phyloP scores from a whole-genome alignment of 2,113 vertebrate species.

The Notarius quadriscutis region DNA sequence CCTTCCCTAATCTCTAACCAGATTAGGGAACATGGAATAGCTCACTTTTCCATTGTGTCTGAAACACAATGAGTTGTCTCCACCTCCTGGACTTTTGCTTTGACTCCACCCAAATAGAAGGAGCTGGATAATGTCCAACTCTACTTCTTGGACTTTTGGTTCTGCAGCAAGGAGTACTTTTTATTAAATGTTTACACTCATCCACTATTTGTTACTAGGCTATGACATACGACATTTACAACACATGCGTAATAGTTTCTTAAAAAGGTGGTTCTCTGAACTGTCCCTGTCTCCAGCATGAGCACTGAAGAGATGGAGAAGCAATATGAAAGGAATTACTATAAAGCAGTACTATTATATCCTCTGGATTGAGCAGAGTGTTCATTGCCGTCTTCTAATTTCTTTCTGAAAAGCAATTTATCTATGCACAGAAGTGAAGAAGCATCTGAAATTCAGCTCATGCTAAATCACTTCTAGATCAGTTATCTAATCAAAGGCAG shows the following conservation, averaged over 20 bases:
- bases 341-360: background rate
- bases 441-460: slow-evolving; percentile 8
- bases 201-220: background rate
- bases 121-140: background rate
- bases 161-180: background rate
- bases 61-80: background rate
- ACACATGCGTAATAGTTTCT: background rate
- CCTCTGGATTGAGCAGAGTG: background rate
- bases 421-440: slow-evolving; percentile 29
- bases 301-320: background rate
- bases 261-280: background rate
- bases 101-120: background rate
- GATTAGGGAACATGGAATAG: background rate
- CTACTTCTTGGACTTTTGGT: background rate
- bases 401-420: slow-evolving; percentile 19
- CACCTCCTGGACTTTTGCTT: background rate
- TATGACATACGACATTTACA: background rate
- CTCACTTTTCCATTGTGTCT: background rate
- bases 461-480: slow-evolving; percentile 40
- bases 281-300: background rate
- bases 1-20: background rate
- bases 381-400: background rate
- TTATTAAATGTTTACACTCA: background rate
- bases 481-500: slow-evolving; percentile 42
- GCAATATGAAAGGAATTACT: background rate